Evolutionary conservation across 2,888 invertebrate genomes (phyloP).

Genomic region (Argyresthia goedartella): DNA sequence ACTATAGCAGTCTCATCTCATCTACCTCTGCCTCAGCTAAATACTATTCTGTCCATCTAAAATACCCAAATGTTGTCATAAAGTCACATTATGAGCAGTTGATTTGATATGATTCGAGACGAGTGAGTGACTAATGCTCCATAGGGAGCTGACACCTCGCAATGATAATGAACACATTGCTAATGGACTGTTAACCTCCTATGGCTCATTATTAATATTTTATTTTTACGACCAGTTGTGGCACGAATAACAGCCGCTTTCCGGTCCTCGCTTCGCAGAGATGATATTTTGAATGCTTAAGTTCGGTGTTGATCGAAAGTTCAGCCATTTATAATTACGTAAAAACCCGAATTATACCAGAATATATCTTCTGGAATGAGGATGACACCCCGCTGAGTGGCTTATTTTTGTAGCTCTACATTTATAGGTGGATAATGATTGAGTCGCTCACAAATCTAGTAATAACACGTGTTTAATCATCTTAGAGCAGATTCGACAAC

Average conservation of each 20-base stretch:
- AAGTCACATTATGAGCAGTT: background rate
- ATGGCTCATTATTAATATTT: conserved; percentile 60
- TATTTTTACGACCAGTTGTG: conserved; percentile 48
- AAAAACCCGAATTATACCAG: too few species aligned
- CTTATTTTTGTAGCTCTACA: background rate
- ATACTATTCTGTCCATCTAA: background rate
- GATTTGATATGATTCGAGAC: background rate
- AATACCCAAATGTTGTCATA: background rate
- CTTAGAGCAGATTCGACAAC: conserved; percentile 56
- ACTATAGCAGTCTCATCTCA: too few species aligned
- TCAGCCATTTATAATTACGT: conserved; percentile 33
- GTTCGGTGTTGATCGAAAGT: conserved; percentile 48
- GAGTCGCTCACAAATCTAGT: background rate
- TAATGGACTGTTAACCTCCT: conserved; percentile 55
- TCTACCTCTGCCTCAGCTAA: background rate
- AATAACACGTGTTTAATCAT: conserved; percentile 19
- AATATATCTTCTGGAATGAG: too few species aligned
- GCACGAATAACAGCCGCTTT: conserved; percentile 51
- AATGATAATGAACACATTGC: conserved; percentile 36
- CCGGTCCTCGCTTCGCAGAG: conserved; percentile 40
- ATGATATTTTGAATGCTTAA: conserved; percentile 47
- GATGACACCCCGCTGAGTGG: too few species aligned
- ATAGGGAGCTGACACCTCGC: conserved; percentile 5
- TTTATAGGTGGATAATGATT: background rate
- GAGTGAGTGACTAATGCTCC: background rate